Percentiles rank a stretch among this genome's conserved stretches.
phyloP scores from a whole-genome alignment of 2,113 vertebrate species.

The Trachemys scripta region DNA sequence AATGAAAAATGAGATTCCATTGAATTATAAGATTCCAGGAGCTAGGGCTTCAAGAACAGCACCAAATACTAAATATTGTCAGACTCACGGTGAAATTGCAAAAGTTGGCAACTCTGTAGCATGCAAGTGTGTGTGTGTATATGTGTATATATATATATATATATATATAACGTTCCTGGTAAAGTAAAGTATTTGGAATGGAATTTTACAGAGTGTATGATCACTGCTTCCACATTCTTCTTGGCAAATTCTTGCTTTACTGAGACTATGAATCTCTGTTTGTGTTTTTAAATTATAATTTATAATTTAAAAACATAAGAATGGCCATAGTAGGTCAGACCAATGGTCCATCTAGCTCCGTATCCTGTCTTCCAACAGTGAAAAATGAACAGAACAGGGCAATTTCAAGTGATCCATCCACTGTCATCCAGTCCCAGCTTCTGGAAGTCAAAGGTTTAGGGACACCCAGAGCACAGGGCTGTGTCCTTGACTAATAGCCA shows the following conservation, averaged over 20 bases:
- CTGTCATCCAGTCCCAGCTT: too few relatives aligned
- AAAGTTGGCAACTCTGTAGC: not conserved
- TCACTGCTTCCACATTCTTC: not conserved
- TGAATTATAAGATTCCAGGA: not conserved
- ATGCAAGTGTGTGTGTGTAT: not conserved
- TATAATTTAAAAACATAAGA: too few relatives aligned
- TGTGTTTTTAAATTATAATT: too few relatives aligned
- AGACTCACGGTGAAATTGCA: not conserved
- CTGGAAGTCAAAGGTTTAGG: too few relatives aligned
- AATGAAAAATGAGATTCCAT: not conserved
- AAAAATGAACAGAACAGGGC: too few relatives aligned
- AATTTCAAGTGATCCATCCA: too few relatives aligned
- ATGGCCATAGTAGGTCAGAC: too few relatives aligned
- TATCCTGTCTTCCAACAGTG: too few relatives aligned
- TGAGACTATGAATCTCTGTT: not conserved
- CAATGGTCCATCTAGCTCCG: too few relatives aligned
- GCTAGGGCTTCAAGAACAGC: not conserved
- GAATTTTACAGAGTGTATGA: not conserved
- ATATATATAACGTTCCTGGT: not conserved
- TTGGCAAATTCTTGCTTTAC: accelerated
- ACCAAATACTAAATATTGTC: not conserved
- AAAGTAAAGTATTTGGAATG: not conserved
- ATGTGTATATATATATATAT: too few relatives aligned
- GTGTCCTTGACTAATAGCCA: too few relatives aligned
- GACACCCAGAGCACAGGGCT: too few relatives aligned